These are phyloP conservation scores for Paedocypris sp. DNA, from an alignment of 2,113 vertebrate species.

Conservation along the genomic window DNA sequence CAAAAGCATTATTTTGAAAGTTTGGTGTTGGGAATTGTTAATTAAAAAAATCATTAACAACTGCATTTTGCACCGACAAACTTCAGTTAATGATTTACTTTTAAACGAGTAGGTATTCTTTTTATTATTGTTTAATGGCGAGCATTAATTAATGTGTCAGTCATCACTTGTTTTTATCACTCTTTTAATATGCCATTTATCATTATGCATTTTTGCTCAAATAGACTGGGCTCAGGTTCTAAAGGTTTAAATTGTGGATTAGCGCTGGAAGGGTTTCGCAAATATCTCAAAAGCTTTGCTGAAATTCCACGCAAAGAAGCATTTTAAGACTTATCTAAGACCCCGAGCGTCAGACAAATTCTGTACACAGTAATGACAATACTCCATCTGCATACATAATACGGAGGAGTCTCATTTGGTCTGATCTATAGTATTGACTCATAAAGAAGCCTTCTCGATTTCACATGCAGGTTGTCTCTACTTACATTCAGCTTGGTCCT, in stretches of 20 bases:
- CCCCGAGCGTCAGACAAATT: not conserved
- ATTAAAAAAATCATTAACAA: no score
- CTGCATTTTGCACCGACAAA: no score
- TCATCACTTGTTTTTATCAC: no score
- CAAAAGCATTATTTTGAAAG: no score
- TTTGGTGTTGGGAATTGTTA: no score
- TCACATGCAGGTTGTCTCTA: not conserved
- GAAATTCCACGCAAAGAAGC: not conserved
- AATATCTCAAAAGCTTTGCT: not conserved
- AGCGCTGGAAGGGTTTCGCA: not conserved
- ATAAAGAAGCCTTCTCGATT: not conserved
- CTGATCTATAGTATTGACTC: not conserved
- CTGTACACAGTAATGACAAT: not conserved
- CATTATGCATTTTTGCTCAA: no score
- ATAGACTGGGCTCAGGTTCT: not conserved
- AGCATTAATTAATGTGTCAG: no score
- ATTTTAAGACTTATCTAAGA: not conserved
- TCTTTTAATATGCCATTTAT: no score
- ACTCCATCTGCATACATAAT: slow-evolving; percentile 6
- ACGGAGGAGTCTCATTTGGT: not conserved
- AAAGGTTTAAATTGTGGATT: slow-evolving; percentile 1
- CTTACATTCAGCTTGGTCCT: not conserved
- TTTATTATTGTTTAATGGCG: no score
- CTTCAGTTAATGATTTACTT: no score
- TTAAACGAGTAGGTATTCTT: no score